A percentile compares a stretch with the other conserved stretches of the same genome.
These are phyloP conservation scores for Halcyon badia DNA, from an alignment of 2,797 vertebrate species.

Conservation along the genomic window DNA sequence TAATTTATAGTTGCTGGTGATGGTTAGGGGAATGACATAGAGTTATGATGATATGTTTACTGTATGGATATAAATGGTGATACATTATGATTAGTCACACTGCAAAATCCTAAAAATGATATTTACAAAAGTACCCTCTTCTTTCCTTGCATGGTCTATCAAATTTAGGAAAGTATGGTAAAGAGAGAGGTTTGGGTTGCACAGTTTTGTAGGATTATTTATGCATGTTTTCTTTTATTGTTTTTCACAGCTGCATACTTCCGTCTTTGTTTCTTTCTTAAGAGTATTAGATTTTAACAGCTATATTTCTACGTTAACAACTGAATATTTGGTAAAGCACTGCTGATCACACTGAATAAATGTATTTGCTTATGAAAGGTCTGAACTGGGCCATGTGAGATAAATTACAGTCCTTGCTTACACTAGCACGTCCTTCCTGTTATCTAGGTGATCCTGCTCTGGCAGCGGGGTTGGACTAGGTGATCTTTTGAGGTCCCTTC, in stretches of 20 bases:
- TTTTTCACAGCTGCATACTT: not conserved
- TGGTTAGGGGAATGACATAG: not conserved
- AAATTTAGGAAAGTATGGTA: not conserved
- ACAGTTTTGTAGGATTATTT: not conserved
- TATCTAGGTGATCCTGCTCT: not conserved
- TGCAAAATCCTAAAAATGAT: not conserved
- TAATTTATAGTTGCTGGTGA: not conserved
- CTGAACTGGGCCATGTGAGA: not conserved
- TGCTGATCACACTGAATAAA: not conserved
- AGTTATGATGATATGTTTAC: not conserved
- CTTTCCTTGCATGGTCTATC: not conserved
- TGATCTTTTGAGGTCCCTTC: too few species aligned
- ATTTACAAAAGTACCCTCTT: not conserved
- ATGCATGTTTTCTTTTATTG: not conserved
- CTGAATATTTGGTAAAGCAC: not conserved
- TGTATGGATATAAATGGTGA: not conserved
- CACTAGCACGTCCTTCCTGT: not conserved
- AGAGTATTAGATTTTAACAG: not conserved
- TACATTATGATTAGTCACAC: not conserved
- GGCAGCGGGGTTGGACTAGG: too few species aligned
- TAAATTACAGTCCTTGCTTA: not conserved
- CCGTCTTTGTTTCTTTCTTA: not conserved
- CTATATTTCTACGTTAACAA: not conserved
- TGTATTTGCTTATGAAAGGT: not conserved
- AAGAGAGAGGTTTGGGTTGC: not conserved